Evolutionary conservation across 92 coral and sea anemone genomes (phyloP).

Genomic region (Umimayanthus kanabou): DNA sequence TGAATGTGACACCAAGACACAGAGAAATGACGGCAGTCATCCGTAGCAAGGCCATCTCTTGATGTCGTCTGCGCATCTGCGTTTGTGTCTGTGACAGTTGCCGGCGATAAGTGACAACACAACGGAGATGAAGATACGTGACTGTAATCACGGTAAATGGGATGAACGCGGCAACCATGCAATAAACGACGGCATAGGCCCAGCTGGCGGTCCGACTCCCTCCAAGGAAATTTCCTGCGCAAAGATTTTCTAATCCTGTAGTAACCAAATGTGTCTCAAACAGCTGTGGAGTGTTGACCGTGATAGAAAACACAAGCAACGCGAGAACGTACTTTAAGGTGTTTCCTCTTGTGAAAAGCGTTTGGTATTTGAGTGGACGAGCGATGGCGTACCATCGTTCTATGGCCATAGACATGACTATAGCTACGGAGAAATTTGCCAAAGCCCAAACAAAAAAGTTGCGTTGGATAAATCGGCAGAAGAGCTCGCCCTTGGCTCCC

Average conservation of each 20-base stretch:
- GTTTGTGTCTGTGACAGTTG: conserved; percentile 11
- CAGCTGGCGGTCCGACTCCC: conserved; percentile 19
- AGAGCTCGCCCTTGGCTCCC: conserved; percentile 4
- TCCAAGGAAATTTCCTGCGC: conserved; percentile 17
- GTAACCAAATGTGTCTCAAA: conserved; percentile 23
- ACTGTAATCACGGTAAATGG: conserved; percentile 13
- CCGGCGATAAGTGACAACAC: neutral
- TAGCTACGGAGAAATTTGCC: conserved; percentile 28
- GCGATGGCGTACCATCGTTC: conserved; percentile 39
- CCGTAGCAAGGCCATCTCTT: conserved; percentile 21
- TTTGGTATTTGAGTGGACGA: neutral
- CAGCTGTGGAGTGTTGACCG: conserved; percentile 25
- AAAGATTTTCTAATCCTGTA: neutral
- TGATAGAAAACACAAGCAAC: conserved; percentile 22
- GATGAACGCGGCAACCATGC: conserved; percentile 30
- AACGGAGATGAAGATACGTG: conserved; percentile 20
- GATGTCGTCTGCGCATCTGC: neutral
- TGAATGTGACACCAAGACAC: conserved; percentile 27
- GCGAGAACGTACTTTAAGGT: neutral
- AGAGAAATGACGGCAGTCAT: conserved; percentile 4
- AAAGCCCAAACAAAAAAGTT: conserved; percentile 37
- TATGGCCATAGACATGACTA: conserved; percentile 31
- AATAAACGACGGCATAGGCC: conserved; percentile 12
- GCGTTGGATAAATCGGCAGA: conserved; percentile 38
- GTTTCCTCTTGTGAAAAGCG: conserved; percentile 13